A percentile compares a stretch with the other conserved stretches of the same genome.
Conservation (phyloP, 2,113 vertebrate species). For the Pachypanchax playfairii region DNA sequence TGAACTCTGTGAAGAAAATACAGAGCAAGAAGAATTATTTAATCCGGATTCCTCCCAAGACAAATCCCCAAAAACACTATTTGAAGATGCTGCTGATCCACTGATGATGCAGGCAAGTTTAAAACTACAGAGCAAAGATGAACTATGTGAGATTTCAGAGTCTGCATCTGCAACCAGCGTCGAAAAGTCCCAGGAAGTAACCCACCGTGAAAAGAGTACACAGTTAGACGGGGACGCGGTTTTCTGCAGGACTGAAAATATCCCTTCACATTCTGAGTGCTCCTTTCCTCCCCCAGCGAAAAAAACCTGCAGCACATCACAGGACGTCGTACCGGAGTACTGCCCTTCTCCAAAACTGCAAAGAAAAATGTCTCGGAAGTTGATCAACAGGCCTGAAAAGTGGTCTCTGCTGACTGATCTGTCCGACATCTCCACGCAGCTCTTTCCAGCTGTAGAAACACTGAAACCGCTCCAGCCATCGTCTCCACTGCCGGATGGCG, state of each 20-base stretch:
- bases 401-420: slow-evolving; percentile 69
- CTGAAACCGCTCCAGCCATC: slow-evolving; percentile 57
- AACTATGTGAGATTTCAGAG: slow-evolving; percentile 24
- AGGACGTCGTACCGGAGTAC: slow-evolving; percentile 73
- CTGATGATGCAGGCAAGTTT: slow-evolving; percentile 26
- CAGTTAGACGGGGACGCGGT: slow-evolving; percentile 40
- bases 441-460: slow-evolving; percentile 69
- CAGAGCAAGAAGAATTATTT: slow-evolving; percentile 42
- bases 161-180: neutral
- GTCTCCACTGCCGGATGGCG: slow-evolving; percentile 22
- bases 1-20: slow-evolving; percentile 48
- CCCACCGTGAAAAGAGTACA: slow-evolving; percentile 34
- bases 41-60: slow-evolving; percentile 30
- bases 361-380: slow-evolving; percentile 81
- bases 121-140: slow-evolving; percentile 42
- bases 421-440: slow-evolving; percentile 70
- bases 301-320: slow-evolving; percentile 78
- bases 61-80: slow-evolving; percentile 38
- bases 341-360: slow-evolving; percentile 79
- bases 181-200: slow-evolving; percentile 31
- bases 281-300: slow-evolving; percentile 80
- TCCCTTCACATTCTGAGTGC: slow-evolving; percentile 57
- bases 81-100: slow-evolving; percentile 35
- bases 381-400: slow-evolving; percentile 68
- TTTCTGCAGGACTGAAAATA: slow-evolving; percentile 36